A percentile compares a stretch with the other conserved stretches of the same genome.
phyloP scores from a whole-genome alignment of 2,797 vertebrate genomes.

The Simalia tracyae region DNA sequence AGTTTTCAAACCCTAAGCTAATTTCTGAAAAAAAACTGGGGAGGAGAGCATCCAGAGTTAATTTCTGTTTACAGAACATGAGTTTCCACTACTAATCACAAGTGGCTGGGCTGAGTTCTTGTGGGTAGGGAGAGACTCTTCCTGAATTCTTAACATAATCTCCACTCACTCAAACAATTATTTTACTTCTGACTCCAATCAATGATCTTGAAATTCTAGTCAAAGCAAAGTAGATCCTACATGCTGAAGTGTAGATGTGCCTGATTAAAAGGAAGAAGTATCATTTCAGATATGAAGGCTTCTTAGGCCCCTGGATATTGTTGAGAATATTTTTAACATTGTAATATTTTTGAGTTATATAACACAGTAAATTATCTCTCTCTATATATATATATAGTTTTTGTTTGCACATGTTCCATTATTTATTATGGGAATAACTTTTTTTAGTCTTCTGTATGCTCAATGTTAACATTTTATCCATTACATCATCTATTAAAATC shows the following conservation, averaged over 20 bases:
- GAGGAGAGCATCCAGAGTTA: neutral
- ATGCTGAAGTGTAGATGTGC: neutral
- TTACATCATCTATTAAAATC: no score
- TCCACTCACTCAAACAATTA: neutral
- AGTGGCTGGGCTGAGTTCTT: neutral
- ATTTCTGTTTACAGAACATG: neutral
- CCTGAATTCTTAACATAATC: neutral
- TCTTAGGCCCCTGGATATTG: neutral
- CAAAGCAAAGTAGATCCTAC: neutral
- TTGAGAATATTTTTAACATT: neutral
- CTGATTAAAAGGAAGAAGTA: neutral
- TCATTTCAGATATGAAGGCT: neutral
- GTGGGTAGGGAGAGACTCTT: neutral
- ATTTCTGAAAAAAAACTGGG: neutral
- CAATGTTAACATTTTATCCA: no score
- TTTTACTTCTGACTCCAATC: neutral
- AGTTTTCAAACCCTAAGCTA: neutral
- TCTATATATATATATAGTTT: no score
- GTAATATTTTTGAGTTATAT: neutral
- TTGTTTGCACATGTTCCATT: no score
- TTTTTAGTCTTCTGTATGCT: no score
- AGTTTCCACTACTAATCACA: neutral
- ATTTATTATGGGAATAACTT: no score
- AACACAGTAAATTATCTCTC: no score
- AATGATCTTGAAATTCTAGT: neutral